These are phyloP conservation scores for Ceratotherium simum DNA, from an alignment of 2,113 vertebrate species.

Conservation along the genomic window DNA sequence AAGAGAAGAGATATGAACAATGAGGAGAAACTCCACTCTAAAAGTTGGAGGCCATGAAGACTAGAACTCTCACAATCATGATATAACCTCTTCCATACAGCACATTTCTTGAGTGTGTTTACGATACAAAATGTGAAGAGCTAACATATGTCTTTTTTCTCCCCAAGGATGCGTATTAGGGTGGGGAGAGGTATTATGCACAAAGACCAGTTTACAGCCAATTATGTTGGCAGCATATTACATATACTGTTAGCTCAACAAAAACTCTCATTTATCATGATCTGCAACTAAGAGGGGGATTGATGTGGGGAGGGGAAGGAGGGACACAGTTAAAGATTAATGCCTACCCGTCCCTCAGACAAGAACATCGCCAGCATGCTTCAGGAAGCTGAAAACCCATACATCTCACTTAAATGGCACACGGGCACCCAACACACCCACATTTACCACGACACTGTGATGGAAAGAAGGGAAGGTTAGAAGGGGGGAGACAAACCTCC, in stretches of 20 bases:
- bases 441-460: not conserved
- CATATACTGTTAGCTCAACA: not conserved
- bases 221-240: conserved; percentile 36
- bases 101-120: not conserved
- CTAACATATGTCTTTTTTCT: not conserved
- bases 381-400: not conserved
- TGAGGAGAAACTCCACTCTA: not conserved
- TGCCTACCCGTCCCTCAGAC: not conserved
- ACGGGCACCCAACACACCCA: not conserved
- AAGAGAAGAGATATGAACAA: not conserved
- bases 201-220: not conserved
- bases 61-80: not conserved
- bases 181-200: not conserved
- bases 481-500: not conserved
- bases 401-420: conserved; percentile 29
- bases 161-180: not conserved
- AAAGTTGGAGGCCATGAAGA: not conserved
- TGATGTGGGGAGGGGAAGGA: not conserved
- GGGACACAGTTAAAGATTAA: conserved; percentile 41
- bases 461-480: not conserved
- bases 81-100: not conserved
- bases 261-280: conserved; percentile 57
- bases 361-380: not conserved
- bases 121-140: not conserved
- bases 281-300: not conserved